Base-by-base conservation (phyloP, 2,888 invertebrate species). In the Drosophila histrio region DNA sequence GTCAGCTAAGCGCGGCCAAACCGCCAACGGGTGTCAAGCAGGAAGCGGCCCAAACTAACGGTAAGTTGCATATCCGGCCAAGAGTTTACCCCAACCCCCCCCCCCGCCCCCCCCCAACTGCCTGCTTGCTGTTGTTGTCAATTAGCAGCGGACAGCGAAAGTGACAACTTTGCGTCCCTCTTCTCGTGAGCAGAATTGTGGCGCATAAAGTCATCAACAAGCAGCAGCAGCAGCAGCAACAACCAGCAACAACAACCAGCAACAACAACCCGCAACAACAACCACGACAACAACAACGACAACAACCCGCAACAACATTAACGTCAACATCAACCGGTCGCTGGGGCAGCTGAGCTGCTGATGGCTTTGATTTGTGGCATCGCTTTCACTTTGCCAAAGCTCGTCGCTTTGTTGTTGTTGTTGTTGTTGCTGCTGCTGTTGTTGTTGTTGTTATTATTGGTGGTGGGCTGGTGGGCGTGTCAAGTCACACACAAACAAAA, bases 301-400 rank as follows among this genome's bases (percentile, higher is more conserved):
- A 34, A 24, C 58, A 54, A 19, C 34, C 44, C 11, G 38, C 68
- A 47, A 52, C 64, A 46, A 44, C 43, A 61, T 60, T 60, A 64
- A 53, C 61, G 50, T 49, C 50, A 39, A 58, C 50, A 58, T 47
- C 50, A 71, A 63, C 74, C 74, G 77, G 73, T 73, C 53, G 73
- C 60, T 41, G 43, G 30, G 49, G 38, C 17, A 34, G 44, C 39
- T 47, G 19, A 2, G 30, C 60, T 60, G 62, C 60, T 60, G 75
- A 57, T 79, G 64, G 44, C 64, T 85, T 76, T 77, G 77, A 81
- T 83, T 87, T 87, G 87, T 80, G 81, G 79, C 78, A 77, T 77
- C 84, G 76, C 81, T 82, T 82, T 82, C 81, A 82, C 81, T 82
- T 87, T 78, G 60, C 36, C 76, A 64, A 57, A 47, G 58, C 9